Evolutionary conservation across 2,888 invertebrate genomes (phyloP), one percentile per base, ranked within the genome.

Genomic region (Mesoligia furuncula): DNA sequence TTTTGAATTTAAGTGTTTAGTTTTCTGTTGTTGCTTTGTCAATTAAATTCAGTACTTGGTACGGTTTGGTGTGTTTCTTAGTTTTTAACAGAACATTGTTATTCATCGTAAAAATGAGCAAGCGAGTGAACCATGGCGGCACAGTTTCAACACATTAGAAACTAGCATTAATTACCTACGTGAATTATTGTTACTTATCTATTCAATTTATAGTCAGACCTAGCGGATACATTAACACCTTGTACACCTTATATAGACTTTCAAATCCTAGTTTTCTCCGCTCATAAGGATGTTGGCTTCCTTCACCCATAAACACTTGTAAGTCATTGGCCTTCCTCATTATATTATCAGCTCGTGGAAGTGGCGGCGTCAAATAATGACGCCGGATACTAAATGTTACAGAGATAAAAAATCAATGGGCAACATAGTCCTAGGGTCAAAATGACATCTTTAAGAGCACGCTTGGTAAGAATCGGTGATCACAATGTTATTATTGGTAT

Each of bases 241-340:
- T 62, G 11, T 11, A n/a, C 39, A 27, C 24, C 8, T 51, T 17
- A 20, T 61, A 15, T 57, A 45, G 51, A 69, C 17, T n/a, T 77
- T 68, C 15, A 45, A 70, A 70, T 48, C 13, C 45, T 20, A n/a
- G 27, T 66, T 42, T 79, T 66, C 39, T 31, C 0, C 15, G 7
- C 27, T 59, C 8, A n/a, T 20, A 31, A 67, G 79, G 54, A 79
- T 68, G 57, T n/a, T 54, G 13, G 9, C 45, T 80, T 79, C 67
- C 79, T 73, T 20, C 6, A 15, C 0, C 9, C 20, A 45, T 73
- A 67, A 39, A 62, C 0, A 24, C 15, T 13, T 2, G 15, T 3
- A 5, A 11, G 31, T 5, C 17, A 75, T 20, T 57, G 2, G 7
- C 17, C 4, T 69, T 72, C 20, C 11, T 61, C 17, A 48, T 11